Evolutionary conservation across 2,113 vertebrate species (phyloP).

Genomic region (Echinops telfairi): DNA sequence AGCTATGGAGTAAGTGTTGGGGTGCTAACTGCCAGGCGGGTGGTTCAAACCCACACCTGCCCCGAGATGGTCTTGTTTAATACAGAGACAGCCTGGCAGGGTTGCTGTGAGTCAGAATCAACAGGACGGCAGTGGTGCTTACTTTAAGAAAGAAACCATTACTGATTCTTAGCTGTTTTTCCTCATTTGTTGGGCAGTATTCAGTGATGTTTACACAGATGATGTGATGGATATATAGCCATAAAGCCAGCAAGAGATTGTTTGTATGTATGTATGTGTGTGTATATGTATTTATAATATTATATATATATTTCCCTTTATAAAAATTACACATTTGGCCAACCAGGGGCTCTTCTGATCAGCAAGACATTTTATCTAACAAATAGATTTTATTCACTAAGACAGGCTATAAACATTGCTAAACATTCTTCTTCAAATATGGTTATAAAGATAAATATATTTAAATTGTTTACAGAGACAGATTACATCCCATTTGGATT

Average conservation of each 20-base stretch:
- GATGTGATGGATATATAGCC: neutral
- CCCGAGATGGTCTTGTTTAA: no score
- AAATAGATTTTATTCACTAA: neutral
- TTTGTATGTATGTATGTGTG: no score
- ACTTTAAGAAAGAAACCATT: neutral
- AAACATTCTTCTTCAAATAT: neutral
- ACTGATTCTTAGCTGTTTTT: neutral
- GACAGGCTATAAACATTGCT: neutral
- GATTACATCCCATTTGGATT: neutral
- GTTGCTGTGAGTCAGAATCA: no score
- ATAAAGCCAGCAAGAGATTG: neutral
- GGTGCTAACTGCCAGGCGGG: no score
- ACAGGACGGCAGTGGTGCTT: no score
- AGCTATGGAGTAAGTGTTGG: no score
- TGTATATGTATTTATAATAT: no score
- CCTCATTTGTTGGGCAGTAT: neutral
- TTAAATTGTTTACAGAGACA: neutral
- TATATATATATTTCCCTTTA: no score
- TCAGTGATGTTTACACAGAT: neutral
- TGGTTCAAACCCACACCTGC: no score
- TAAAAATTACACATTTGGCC: neutral
- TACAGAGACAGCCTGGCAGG: no score
- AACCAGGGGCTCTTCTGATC: neutral
- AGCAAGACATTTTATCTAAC: neutral
- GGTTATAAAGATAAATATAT: neutral